Evolutionary conservation across 2,797 vertebrate genomes (phyloP).

Genomic region (Halcyon leucocephala): DNA sequence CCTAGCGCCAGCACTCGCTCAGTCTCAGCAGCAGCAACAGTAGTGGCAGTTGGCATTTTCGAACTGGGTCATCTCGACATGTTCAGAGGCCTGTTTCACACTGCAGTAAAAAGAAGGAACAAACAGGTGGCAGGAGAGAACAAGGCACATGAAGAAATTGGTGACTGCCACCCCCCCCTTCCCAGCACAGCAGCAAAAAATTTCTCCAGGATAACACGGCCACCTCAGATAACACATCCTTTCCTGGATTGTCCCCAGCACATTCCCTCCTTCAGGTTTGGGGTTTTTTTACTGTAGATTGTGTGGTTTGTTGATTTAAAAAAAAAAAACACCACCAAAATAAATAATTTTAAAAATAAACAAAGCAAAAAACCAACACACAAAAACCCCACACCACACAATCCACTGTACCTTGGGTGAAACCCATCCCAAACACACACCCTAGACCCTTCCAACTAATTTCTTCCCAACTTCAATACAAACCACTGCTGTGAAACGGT

Average conservation of each 20-base stretch:
- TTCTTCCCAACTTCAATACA: neutral
- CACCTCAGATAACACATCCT: neutral
- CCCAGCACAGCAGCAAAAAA: neutral
- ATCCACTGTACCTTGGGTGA: neutral
- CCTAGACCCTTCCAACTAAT: neutral
- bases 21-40: neutral
- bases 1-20: rapidly evolving
- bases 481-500: neutral
- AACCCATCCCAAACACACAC: neutral
- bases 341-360: neutral
- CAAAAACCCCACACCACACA: neutral
- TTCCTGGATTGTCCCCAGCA: neutral
- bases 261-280: neutral
- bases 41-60: neutral
- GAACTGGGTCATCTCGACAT: constrained; percentile 19
- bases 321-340: no score
- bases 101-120: constrained; percentile 41
- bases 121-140: constrained; percentile 70
- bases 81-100: neutral
- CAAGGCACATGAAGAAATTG: constrained; percentile 11
- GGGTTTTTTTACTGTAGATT: neutral
- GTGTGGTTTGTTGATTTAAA: neutral
- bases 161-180: neutral
- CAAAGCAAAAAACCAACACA: neutral
- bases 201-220: neutral